Conservation (phyloP, 1,140 invertebrate species). For the Tetragonula clypearis region DNA sequence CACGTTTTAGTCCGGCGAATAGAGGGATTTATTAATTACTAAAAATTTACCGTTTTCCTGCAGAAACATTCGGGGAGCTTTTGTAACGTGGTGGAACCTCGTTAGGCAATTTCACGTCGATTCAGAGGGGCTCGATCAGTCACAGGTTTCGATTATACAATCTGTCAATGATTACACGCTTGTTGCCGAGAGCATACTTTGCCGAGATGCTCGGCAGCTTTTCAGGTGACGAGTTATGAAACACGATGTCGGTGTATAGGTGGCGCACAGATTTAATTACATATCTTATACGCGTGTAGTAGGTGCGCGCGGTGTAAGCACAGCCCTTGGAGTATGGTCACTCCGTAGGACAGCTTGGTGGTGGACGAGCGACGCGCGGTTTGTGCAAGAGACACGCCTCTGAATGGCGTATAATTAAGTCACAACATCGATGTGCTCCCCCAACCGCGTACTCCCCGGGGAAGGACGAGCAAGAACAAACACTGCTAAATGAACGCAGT, state of each 20-base stretch:
- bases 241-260: not conserved
- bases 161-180: conserved; percentile 23
- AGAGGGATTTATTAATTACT: not conserved
- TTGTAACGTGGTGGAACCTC: not conserved
- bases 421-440: conserved; percentile 73
- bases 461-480: conserved; percentile 76
- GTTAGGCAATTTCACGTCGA: conserved; percentile 14
- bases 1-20: not conserved
- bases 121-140: conserved; percentile 16
- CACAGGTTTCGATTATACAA: conserved; percentile 11
- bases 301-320: conserved; percentile 4
- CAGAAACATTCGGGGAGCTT: not conserved
- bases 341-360: conserved; percentile 57
- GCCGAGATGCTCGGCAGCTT: not conserved
- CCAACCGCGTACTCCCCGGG: conserved; percentile 61
- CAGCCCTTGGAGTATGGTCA: conserved; percentile 58
- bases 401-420: conserved; percentile 80
- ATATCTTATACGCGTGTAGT: conserved; percentile 19
- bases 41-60: too few species aligned
- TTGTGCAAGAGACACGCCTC: conserved; percentile 75
- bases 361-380: conserved; percentile 64
- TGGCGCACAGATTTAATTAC: conserved; percentile 25
- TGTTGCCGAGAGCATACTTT: not conserved
- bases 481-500: conserved; percentile 76
- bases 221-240: conserved; percentile 18